phyloP scores from a whole-genome alignment of 2,113 vertebrate species.

The Anhinga anhinga region DNA sequence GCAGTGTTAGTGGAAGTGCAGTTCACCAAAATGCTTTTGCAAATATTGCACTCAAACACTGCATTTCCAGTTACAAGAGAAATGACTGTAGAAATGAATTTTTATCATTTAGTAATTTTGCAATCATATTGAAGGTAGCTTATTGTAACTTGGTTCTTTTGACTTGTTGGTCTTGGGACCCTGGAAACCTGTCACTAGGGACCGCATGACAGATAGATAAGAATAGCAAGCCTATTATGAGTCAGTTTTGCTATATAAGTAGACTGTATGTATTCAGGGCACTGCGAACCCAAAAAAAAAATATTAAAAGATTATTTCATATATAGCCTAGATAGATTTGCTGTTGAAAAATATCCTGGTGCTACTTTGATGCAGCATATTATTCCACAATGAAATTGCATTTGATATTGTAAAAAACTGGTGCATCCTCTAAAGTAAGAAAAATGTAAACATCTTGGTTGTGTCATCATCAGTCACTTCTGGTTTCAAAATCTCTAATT shows the following conservation, averaged over 20 bases:
- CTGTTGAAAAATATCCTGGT: not conserved
- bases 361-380: not conserved
- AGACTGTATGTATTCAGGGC: not conserved
- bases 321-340: not conserved
- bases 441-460: not conserved
- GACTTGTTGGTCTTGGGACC: not conserved
- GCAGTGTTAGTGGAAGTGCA: not conserved
- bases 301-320: not conserved
- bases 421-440: not conserved
- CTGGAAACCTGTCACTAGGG: not conserved
- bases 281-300: not conserved
- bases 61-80: not conserved
- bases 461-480: not conserved
- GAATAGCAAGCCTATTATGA: not conserved
- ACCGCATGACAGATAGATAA: not conserved
- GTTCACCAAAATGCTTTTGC: not conserved
- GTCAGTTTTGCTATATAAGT: not conserved
- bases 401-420: not conserved
- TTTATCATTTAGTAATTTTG: not conserved
- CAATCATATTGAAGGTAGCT: not conserved
- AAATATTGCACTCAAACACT: not conserved
- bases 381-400: not conserved
- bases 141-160: not conserved
- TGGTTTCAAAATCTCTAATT: not conserved
- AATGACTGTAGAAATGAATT: not conserved